Evolutionary conservation across 2,113 vertebrate species (phyloP), one percentile per base, ranked within the genome.

Genomic region (Rostratula benghalensis): DNA sequence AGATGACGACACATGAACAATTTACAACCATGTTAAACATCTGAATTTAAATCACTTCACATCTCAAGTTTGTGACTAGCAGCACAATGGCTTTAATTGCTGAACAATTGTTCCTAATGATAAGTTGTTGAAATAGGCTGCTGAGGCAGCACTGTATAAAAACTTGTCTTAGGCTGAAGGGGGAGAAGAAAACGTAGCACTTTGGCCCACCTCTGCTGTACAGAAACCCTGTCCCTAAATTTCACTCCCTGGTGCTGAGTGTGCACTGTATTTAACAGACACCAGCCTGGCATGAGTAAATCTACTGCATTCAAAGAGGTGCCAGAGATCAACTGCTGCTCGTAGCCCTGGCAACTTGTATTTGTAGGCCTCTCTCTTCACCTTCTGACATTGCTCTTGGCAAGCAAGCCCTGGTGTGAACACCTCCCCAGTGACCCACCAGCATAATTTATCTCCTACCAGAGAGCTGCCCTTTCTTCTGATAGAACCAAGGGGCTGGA

Each of bases 251-350:
- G 3, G 33, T 67, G 64, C 31, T 16, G 30, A 57, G 12, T 4
- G 11, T 17, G 51, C 25, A 46, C 16, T 0, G 0, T 13, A 56
- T 39, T 64, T 78, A 70, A 60, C 3, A 53, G 19, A 67, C 22
- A 81, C 4, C 25, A 70, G 30, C 37, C 20, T 46, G 31, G 27
- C 7, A 28, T 2, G 10, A 63, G 7, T 25, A 25, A 46, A 73
- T 23, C 27, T 33, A 7, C 22, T 30, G 39, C 64, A 31, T n/a
- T 63, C 48, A 46, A 19, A 3, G 41, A 27, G 12, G 48, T 45
- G 9, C 11, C 41, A 33, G 70, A 11, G 15, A 57, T 3, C 0
- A 0, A 51, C 4, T 37, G 35, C 22, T 65, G 35, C 37, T 70
- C 13, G 48, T 13, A 19, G 14, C 6, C 9, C 71, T 51, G 13